Percentiles rank a stretch among this genome's conserved stretches.
Conservation (phyloP, 2,113 vertebrate species). For the Conger conger region DNA sequence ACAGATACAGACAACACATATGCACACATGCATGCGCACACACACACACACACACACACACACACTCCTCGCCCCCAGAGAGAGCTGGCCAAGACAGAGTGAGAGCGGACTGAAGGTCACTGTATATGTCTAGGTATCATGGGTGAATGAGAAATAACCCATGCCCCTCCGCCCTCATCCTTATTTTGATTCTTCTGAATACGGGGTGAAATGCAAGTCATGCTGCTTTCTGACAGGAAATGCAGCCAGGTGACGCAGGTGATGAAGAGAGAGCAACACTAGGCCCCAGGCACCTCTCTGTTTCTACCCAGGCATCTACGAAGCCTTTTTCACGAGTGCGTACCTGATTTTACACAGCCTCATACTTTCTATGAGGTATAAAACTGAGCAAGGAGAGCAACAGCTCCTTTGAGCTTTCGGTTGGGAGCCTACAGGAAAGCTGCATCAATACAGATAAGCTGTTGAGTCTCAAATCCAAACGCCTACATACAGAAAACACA, state of each 20-base stretch:
- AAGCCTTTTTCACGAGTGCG: not conserved
- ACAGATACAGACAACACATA: conserved; percentile 32
- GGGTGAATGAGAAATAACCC: conserved; percentile 47
- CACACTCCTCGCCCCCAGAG: not conserved
- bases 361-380: not conserved
- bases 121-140: conserved; percentile 38
- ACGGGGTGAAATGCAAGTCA: conserved; percentile 27
- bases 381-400: conserved; percentile 29
- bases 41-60: conserved; percentile 24
- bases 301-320: not conserved
- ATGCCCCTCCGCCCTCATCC: conserved; percentile 33
- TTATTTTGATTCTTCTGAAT: conserved; percentile 37
- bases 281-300: too few species aligned
- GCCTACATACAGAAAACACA: conserved; percentile 19
- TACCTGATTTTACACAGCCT: not conserved
- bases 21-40: conserved; percentile 25
- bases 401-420: conserved; percentile 45
- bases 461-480: conserved; percentile 7
- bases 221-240: conserved; percentile 27
- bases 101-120: conserved; percentile 41
- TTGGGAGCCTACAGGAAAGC: conserved; percentile 48
- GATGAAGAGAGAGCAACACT: not conserved
- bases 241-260: conserved; percentile 22
- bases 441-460: conserved; percentile 66
- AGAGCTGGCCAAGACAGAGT: conserved; percentile 22